Conservation (phyloP, 2,113 vertebrate species). For the Ageneiosus marmoratus region DNA sequence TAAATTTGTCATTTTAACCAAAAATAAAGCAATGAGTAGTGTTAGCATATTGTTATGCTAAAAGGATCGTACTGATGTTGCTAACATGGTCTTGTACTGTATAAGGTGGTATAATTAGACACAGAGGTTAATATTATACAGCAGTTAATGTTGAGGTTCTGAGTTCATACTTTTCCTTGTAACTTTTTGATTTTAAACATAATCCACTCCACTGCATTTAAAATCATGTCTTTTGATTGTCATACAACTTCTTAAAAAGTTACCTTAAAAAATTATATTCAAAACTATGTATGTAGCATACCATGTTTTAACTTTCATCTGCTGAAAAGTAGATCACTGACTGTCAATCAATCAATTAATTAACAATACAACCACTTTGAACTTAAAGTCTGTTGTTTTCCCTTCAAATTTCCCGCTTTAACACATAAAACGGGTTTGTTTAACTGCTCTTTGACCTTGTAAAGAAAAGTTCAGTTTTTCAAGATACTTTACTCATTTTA, state of each 20-base stretch:
- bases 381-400: background rate
- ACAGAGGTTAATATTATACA: background rate
- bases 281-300: background rate
- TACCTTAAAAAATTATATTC: background rate
- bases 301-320: background rate
- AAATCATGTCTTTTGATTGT: background rate
- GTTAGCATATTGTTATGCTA: background rate
- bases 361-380: background rate
- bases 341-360: background rate
- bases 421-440: background rate
- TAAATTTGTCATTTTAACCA: background rate
- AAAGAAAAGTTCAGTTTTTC: background rate
- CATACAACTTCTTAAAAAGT: no score
- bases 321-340: no score
- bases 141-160: background rate
- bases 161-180: background rate
- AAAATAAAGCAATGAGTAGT: background rate
- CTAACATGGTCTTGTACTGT: background rate
- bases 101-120: background rate
- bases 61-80: background rate
- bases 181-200: background rate
- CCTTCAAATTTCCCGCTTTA: background rate
- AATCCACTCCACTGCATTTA: background rate
- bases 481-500: no score
- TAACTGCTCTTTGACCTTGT: background rate